phyloP scores from a whole-genome alignment of 2,888 invertebrate genomes.

The Platynereis dumerilii region DNA sequence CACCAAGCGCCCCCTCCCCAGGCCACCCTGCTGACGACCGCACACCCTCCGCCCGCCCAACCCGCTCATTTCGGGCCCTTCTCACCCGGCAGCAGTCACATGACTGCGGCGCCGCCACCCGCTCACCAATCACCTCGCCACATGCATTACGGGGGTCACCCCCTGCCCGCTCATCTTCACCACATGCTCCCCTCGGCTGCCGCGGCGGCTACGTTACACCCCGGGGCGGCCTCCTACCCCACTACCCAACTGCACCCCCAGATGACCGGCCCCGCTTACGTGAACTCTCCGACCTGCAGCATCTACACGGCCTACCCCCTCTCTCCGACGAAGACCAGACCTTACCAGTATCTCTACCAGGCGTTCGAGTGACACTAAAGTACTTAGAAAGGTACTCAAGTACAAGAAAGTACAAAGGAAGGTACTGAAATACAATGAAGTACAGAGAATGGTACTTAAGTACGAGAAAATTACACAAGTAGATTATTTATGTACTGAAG shows the following conservation, averaged over 20 bases:
- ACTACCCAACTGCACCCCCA: constrained; percentile 39
- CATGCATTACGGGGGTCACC: constrained; percentile 72
- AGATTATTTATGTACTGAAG: no score
- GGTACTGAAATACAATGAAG: background rate
- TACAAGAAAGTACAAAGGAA: background rate
- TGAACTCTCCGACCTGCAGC: constrained; percentile 65
- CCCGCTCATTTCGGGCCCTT: constrained; percentile 52
- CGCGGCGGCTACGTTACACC: constrained; percentile 34
- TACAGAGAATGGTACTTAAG: background rate
- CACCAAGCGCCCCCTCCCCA: constrained; percentile 50
- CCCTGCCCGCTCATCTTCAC: constrained; percentile 80
- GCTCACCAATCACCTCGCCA: constrained; percentile 76
- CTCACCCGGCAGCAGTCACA: constrained; percentile 57
- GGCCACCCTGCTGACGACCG: no score
- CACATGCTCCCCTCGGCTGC: constrained; percentile 53
- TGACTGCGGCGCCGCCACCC: constrained; percentile 75
- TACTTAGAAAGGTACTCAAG: background rate
- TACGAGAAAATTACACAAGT: no score
- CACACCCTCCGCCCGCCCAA: background rate
- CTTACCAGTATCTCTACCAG: constrained; percentile 73
- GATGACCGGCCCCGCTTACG: constrained; percentile 74
- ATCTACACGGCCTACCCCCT: constrained; percentile 72
- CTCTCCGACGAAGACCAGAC: constrained; percentile 73
- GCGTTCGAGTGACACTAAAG: constrained; percentile 72
- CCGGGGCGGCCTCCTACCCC: constrained; percentile 33